phyloP scores from a whole-genome alignment of 1,140 invertebrate genomes.

The Drosophila nannoptera region DNA sequence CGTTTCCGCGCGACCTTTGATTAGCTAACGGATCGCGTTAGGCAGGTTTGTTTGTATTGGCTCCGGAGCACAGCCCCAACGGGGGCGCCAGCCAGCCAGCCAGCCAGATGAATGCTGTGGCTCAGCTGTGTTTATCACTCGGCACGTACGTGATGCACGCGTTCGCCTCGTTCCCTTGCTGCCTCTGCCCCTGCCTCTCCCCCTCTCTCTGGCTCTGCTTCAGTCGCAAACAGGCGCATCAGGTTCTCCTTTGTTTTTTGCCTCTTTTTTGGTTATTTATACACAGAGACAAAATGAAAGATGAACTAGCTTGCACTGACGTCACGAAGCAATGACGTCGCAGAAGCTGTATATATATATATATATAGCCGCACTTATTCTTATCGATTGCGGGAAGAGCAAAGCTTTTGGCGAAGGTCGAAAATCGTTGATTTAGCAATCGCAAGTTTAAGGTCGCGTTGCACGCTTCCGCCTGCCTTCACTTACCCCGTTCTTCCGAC shows the following conservation, averaged over 20 bases:
- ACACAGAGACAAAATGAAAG: constrained; percentile 11
- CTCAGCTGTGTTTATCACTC: constrained; percentile 26
- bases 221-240: constrained; percentile 12
- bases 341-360: constrained; percentile 1
- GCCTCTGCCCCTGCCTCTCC: background rate
- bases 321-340: constrained; percentile 29
- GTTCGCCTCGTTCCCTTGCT: background rate
- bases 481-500: background rate
- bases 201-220: background rate
- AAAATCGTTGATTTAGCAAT: constrained; percentile 40
- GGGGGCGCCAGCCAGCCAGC: background rate
- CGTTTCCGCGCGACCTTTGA: constrained; percentile 13
- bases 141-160: constrained; percentile 47
- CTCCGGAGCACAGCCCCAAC: constrained; percentile 8
- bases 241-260: constrained; percentile 29
- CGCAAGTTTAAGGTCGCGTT: constrained; percentile 48
- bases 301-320: constrained; percentile 20
- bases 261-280: constrained; percentile 20
- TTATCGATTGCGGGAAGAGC: constrained; percentile 22
- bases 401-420: constrained; percentile 30
- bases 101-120: constrained; percentile 18
- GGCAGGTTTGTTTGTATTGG: constrained; percentile 15
- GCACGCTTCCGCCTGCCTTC: constrained; percentile 27
- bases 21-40: constrained; percentile 26
- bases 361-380: constrained; percentile 10